Conservation (phyloP, 2,888 invertebrate genomes). For the Nomada lathburiana region DNA sequence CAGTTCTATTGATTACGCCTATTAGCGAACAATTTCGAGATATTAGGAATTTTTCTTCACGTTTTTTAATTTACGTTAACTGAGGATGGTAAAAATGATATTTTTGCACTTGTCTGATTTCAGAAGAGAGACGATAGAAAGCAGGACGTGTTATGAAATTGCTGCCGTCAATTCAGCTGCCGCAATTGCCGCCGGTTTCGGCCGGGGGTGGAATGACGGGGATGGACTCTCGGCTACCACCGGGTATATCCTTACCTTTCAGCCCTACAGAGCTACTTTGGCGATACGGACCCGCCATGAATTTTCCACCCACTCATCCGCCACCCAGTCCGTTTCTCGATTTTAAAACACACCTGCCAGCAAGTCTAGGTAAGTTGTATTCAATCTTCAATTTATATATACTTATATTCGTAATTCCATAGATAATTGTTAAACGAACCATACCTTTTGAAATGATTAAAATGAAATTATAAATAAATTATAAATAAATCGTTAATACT, state of each 20-base stretch:
- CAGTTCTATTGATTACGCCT: too few relatives aligned
- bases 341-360: slow-evolving; percentile 94
- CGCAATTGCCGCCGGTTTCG: slow-evolving; percentile 83
- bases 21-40: too few relatives aligned
- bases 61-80: too few relatives aligned
- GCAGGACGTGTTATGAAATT: slow-evolving; percentile 85
- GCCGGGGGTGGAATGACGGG: slow-evolving; percentile 86
- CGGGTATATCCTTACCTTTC: slow-evolving; percentile 91
- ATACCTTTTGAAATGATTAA: too few relatives aligned
- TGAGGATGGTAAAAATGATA: too few relatives aligned
- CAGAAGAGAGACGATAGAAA: slow-evolving; percentile 67
- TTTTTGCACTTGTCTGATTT: slow-evolving; percentile 57
- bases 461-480: too few relatives aligned
- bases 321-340: slow-evolving; percentile 91
- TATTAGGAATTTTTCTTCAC: too few relatives aligned
- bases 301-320: slow-evolving; percentile 88
- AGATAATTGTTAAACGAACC: too few relatives aligned
- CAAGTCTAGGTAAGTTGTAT: slow-evolving; percentile 87
- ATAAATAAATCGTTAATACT: too few relatives aligned
- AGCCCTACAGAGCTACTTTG: slow-evolving; percentile 93
- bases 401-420: too few relatives aligned
- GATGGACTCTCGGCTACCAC: slow-evolving; percentile 90
- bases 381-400: neutral
- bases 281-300: slow-evolving; percentile 92
- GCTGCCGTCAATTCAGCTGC: slow-evolving; percentile 84